Base-by-base conservation (phyloP, 1,140 invertebrate species). In the Euura saliciscinereae region DNA sequence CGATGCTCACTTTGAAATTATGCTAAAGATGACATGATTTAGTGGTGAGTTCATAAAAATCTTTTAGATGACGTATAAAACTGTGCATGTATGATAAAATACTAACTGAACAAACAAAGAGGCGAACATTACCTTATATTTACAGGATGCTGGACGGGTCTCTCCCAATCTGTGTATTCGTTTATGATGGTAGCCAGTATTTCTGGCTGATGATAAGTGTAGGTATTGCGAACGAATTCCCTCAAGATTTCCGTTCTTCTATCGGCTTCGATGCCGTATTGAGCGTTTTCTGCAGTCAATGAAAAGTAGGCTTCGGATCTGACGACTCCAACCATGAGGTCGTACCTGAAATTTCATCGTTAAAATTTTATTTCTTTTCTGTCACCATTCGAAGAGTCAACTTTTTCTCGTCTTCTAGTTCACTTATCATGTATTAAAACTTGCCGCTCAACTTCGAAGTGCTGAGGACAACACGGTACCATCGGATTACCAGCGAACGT, bases 131-230 rank as follows among this genome's bases (percentile, higher is more conserved):
- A 92, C 92, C 91, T 91, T 65, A 97, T 95, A 86, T 95, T 95
- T 76, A 97, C 94, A 43, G 96, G 96, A 91, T 98, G 96, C 80
- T 97, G 95, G 6, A 96, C 92, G 2, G 97, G 96, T 76, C 94
- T 90, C 81, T 98, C 96, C 97, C 97, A 99, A 84, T 99, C 97
- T 2, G 96, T 98, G 85, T 99, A 99, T 83, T 99, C 97, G 86
- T 99, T 98, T 76, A 99, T 94, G 78, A 96, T 95, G 6, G 94
- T 95, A 2, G 94, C 94, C 51, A 95, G 88, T 77, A 96, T 96
- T 86, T 96, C 94, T 5, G 93, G 93, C 64, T 95, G 88, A 84
- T 96, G 94, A 84, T 92, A 97, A 81, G 93, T 94, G 88, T 97
- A 98, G 6, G 96, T 95, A 85, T 99, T 99, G 65, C 97, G 91